Percentiles rank a stretch among this genome's conserved stretches.
Conservation (phyloP, 2,113 vertebrate genomes). For the Toxostoma redivivum region DNA sequence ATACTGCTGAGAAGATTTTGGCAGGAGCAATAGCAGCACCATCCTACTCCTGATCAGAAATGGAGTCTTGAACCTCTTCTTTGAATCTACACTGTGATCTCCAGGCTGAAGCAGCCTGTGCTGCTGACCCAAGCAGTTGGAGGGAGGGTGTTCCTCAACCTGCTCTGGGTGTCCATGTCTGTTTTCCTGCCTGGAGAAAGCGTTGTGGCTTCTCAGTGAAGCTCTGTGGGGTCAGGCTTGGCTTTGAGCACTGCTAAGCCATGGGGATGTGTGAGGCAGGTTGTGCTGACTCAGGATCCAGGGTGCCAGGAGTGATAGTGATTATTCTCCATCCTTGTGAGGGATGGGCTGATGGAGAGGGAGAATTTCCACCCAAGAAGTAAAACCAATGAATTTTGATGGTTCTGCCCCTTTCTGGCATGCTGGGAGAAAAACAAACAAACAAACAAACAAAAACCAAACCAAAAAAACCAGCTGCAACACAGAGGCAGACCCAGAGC, state of each 20-base stretch:
- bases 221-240: background rate
- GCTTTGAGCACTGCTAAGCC: background rate
- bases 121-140: background rate
- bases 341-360: background rate
- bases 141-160: background rate
- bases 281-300: background rate
- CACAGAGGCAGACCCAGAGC: background rate
- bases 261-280: rapidly evolving
- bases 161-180: background rate
- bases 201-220: background rate
- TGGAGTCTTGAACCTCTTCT: background rate
- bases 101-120: background rate
- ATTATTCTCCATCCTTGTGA: background rate
- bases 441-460: background rate
- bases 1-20: background rate
- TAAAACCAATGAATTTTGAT: background rate
- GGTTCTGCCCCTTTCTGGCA: background rate
- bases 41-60: background rate
- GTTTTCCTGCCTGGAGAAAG: background rate
- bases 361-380: background rate
- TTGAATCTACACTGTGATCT: background rate
- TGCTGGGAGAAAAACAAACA: background rate
- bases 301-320: background rate
- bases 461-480: background rate
- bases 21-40: background rate